phyloP scores from a whole-genome alignment of 2,888 invertebrate species.

The Orthosia gothica region DNA sequence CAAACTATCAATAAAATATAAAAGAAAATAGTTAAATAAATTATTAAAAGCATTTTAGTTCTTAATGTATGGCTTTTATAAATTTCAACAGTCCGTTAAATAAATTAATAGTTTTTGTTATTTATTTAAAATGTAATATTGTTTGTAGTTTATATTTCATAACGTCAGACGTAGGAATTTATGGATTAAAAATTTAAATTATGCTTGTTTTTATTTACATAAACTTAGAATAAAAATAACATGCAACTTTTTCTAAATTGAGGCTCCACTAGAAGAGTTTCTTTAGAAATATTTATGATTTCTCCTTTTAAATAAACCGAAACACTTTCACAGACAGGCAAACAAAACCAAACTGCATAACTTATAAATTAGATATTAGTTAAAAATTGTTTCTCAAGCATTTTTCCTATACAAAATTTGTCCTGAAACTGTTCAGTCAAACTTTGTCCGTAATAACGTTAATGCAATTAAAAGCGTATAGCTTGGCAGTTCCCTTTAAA shows the following conservation, averaged over 20 bases:
- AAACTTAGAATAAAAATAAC: too few relatives aligned
- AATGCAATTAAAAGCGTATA: slow-evolving; percentile 43
- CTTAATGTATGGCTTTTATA: slow-evolving; percentile 37
- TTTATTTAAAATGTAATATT: slow-evolving; percentile 49
- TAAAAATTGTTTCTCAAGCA: slow-evolving; percentile 33
- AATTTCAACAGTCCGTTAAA: slow-evolving; percentile 54
- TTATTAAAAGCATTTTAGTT: slow-evolving; percentile 36
- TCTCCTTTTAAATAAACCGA: background rate
- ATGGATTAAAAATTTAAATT: slow-evolving; percentile 25
- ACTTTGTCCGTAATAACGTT: slow-evolving; percentile 3
- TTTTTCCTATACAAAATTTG: slow-evolving; percentile 42
- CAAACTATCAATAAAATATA: too few relatives aligned
- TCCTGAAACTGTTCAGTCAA: background rate
- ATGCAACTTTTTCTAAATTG: too few relatives aligned
- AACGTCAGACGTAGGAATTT: slow-evolving; percentile 12
- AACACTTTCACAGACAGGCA: background rate
- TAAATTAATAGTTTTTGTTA: slow-evolving; percentile 38
- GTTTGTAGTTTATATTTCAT: slow-evolving; percentile 35
- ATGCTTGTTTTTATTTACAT: background rate
- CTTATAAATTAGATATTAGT: slow-evolving; percentile 12
- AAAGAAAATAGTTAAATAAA: slow-evolving; percentile 29
- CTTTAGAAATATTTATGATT: background rate
- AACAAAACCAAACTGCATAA: background rate
- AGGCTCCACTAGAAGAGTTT: background rate
- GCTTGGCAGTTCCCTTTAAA: slow-evolving; percentile 16